Base-by-base conservation (phyloP, 2,113 vertebrate species). In the Grammomys surdaster region DNA sequence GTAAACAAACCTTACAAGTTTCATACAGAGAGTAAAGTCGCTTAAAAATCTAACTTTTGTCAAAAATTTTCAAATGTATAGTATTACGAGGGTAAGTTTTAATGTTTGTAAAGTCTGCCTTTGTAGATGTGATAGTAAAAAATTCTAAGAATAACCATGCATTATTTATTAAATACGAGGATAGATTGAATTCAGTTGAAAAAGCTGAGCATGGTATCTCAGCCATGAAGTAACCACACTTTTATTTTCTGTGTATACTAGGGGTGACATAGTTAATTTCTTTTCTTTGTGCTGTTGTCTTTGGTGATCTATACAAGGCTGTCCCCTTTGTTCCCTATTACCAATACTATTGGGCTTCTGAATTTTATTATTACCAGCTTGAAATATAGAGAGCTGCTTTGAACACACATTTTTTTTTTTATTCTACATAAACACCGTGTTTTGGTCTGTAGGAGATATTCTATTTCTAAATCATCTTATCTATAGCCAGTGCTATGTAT, bases 161-260 rank as follows among this genome's bases (percentile, higher is more conserved):
- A 86, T 91, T 93, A 60, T 58, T 63, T 48, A 51, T 65, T 89
- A 92, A 88, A 58, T 93, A 92, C 31, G 24, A 88, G 76, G 17
- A 33, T 84, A 90, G 46, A 26, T 46, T 20, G 43, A 31, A 17
- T 9, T 60, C 28, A 76, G 43, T 28, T 80, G n/a, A 90, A 96
- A 96, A 85, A 78, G 33, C 22, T 56, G 60, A 1, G 43, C 2
- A n/a, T 67, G 46, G 40, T 7, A 77, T 65, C 11, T 75, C 65
- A 90, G 58, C 6, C 7, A 60, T 22, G 33, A 80, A 48, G 69
- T 75, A 78, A 72, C 75, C 19, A 26, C 26, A 69, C 31, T 60
- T 70, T 56, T 65, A 56, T 76, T 89, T 88, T 72, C 54, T 92
- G 84, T 43, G 75, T 12, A 40, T 14, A 26, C 3, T 43, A 65